A percentile compares a stretch with the other conserved stretches of the same genome.
Conservation (phyloP, 2,888 invertebrate species). For the Eubasilissa splendida region DNA sequence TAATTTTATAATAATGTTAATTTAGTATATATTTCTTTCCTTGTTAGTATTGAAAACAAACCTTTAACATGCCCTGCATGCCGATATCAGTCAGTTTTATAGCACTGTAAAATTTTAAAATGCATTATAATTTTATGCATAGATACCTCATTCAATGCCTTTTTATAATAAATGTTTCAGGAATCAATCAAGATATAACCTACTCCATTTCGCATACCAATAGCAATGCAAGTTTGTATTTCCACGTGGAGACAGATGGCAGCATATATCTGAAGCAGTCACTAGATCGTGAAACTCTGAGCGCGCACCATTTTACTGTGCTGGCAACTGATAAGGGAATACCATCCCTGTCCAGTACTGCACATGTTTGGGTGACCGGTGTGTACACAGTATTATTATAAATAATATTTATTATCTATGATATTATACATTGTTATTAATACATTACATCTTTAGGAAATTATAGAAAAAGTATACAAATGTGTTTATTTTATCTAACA, state of each 20-base stretch:
- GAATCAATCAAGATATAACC: slow-evolving; percentile 76
- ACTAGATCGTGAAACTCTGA: slow-evolving; percentile 85
- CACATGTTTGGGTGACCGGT: slow-evolving; percentile 88
- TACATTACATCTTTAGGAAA: background rate
- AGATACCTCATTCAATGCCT: background rate
- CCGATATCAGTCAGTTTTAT: too few relatives aligned
- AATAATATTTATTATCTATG: background rate
- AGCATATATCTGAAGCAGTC: slow-evolving; percentile 83
- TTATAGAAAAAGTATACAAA: too few relatives aligned
- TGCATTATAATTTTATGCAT: background rate
- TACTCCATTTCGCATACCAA: slow-evolving; percentile 81
- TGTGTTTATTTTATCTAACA: too few relatives aligned
- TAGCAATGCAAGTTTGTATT: slow-evolving; percentile 77
- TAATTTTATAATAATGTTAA: too few relatives aligned
- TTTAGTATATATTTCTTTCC: too few relatives aligned
- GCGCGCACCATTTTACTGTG: slow-evolving; percentile 84
- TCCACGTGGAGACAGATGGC: slow-evolving; percentile 86
- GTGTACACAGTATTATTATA: slow-evolving; percentile 58
- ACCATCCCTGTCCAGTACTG: slow-evolving; percentile 86
- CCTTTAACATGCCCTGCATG: too few relatives aligned
- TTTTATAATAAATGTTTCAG: slow-evolving; percentile 62
- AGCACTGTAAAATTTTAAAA: background rate
- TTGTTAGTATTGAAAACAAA: too few relatives aligned
- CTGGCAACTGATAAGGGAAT: slow-evolving; percentile 87
- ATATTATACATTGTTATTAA: slow-evolving; percentile 36